A percentile compares a stretch with the other conserved stretches of the same genome.
Evolutionary conservation across 2,113 vertebrate species (phyloP).

Genomic region (Uria aalge): DNA sequence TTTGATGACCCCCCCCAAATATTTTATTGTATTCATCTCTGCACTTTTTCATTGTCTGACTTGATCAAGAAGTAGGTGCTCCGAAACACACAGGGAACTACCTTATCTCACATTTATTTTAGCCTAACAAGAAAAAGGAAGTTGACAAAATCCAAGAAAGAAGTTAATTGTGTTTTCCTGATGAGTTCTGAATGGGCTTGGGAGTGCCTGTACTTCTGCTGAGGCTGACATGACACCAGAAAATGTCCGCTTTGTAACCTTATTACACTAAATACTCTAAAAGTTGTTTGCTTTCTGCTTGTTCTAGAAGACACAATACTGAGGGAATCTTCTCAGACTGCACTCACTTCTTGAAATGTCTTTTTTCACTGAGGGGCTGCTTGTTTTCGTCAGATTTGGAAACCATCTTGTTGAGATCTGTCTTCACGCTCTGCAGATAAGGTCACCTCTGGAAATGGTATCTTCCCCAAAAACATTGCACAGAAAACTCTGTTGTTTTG

Average conservation of each 20-base stretch:
- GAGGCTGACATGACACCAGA: fast-evolving
- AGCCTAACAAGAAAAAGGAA: background rate
- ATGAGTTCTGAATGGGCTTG: background rate
- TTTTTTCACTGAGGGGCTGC: background rate
- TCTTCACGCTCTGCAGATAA: background rate
- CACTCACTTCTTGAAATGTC: background rate
- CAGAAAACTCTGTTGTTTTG: background rate
- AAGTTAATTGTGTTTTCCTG: background rate
- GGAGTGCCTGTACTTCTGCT: background rate
- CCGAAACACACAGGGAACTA: background rate
- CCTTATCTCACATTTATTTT: background rate
- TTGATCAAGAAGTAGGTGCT: background rate
- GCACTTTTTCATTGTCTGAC: background rate
- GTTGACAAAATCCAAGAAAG: background rate
- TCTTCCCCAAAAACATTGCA: background rate
- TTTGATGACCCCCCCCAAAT: background rate
- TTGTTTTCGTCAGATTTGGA: background rate
- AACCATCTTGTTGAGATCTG: background rate
- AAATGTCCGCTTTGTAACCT: background rate
- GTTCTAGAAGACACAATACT: background rate
- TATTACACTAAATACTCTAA: background rate
- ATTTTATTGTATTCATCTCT: background rate
- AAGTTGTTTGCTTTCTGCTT: background rate
- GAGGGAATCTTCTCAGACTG: background rate
- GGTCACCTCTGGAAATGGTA: background rate